Evolutionary conservation across 2,797 vertebrate species (phyloP).

Genomic region (Antrozous pallidus): DNA sequence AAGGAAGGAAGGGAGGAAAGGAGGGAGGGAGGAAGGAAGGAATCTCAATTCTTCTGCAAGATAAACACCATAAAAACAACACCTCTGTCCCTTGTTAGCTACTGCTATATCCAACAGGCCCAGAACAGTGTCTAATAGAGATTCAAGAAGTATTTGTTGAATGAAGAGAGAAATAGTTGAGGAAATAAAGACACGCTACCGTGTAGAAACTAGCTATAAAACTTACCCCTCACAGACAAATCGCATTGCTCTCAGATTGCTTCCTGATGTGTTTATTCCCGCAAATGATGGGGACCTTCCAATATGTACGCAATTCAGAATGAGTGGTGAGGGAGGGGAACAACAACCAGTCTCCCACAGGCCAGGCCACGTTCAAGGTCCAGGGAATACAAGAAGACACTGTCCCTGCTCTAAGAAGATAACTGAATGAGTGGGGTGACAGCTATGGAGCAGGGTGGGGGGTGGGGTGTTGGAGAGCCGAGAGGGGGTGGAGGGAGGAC

Average conservation of each 20-base stretch:
- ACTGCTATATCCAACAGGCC: neutral
- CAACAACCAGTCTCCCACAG: neutral
- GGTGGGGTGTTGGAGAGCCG: too few species aligned
- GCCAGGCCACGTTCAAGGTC: neutral
- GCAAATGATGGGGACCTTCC: neutral
- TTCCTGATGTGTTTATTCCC: neutral
- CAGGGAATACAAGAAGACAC: neutral
- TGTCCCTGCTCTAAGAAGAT: too few species aligned
- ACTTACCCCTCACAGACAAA: neutral
- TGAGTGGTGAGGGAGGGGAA: neutral
- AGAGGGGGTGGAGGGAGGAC: fast-evolving
- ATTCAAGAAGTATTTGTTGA: neutral
- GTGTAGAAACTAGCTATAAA: neutral
- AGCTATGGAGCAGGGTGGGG: fast-evolving
- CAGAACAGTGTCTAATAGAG: neutral
- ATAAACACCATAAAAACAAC: neutral
- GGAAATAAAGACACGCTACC: neutral
- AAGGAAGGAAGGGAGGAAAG: neutral
- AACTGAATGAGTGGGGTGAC: fast-evolving
- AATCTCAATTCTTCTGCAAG: neutral
- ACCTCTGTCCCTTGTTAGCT: neutral
- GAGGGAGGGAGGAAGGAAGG: neutral
- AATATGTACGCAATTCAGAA: neutral
- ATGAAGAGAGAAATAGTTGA: neutral
- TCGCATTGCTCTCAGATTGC: neutral